Percentiles rank a stretch among this genome's conserved stretches.
These are phyloP conservation scores for Platypus cylindrus DNA, from an alignment of 2,888 invertebrate species.

Conservation along the genomic window DNA sequence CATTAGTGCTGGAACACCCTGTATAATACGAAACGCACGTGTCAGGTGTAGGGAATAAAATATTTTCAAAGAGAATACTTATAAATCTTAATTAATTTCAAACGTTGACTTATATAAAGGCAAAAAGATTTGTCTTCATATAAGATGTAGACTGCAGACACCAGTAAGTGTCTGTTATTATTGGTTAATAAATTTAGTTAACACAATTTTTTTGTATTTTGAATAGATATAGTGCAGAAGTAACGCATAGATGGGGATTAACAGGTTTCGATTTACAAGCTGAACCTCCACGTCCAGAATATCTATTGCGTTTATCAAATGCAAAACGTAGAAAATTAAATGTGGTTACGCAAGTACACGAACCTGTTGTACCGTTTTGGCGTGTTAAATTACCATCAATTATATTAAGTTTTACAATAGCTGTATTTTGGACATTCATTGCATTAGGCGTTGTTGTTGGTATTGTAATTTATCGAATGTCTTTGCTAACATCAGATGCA, in stretches of 20 bases:
- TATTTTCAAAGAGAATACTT: no score
- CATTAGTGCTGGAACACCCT: not conserved
- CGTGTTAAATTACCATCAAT: constrained; percentile 57
- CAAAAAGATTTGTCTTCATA: no score
- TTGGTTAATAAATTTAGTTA: no score
- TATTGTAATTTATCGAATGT: constrained; percentile 39
- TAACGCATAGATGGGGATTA: constrained; percentile 74
- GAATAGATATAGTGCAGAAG: constrained; percentile 53
- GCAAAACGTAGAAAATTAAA: constrained; percentile 42
- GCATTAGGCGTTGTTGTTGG: constrained; percentile 41
- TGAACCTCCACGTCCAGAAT: constrained; percentile 68
- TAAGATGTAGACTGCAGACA: no score
- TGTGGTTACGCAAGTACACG: constrained; percentile 44
- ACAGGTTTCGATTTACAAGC: constrained; percentile 58
- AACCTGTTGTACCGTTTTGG: constrained; percentile 69
- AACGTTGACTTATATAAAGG: no score
- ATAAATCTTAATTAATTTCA: no score
- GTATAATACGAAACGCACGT: not conserved
- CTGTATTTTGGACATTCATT: constrained; percentile 44
- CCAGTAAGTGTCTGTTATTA: no score
- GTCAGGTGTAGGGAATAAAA: no score
- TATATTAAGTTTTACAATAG: constrained; percentile 56
- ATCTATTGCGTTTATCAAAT: constrained; percentile 46
- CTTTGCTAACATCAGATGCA: constrained; percentile 45
- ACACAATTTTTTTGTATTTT: no score